phyloP scores from a whole-genome alignment of 2,113 vertebrate genomes.

The Promerops cafer region DNA sequence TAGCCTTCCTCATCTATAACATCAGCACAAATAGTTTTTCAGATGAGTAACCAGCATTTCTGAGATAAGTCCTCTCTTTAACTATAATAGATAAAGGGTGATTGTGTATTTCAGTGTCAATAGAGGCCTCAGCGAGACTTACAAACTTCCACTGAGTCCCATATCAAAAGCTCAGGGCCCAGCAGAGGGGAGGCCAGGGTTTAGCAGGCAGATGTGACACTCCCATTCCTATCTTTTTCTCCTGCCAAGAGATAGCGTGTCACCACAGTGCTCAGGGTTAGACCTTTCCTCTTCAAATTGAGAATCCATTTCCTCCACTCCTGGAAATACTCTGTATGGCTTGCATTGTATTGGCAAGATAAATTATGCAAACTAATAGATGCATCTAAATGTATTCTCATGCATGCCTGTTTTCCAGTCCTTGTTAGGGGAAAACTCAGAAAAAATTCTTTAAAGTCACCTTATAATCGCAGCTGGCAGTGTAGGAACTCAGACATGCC shows the following conservation, averaged over 20 bases:
- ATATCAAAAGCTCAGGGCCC: not conserved
- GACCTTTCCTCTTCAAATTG: not conserved
- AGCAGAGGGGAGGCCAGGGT: not conserved
- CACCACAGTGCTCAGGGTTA: not conserved
- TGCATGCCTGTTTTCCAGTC: not conserved
- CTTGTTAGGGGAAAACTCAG: not conserved
- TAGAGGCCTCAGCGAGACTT: not conserved
- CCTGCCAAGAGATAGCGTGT: not conserved
- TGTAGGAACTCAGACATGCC: not conserved
- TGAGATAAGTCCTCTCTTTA: constrained; percentile 70
- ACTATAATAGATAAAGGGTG: constrained; percentile 70
- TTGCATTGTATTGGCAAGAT: not conserved
- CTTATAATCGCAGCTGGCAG: not conserved
- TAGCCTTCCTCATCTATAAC: constrained; percentile 29
- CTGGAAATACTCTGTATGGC: not conserved
- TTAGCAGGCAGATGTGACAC: not conserved
- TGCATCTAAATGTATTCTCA: not conserved
- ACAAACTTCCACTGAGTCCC: not conserved
- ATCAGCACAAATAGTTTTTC: constrained; percentile 69
- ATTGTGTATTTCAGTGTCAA: constrained; percentile 52
- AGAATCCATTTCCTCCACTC: not conserved
- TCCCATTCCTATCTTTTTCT: not conserved
- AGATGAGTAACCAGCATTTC: constrained; percentile 53
- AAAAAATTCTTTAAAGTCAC: not conserved
- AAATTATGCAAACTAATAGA: not conserved